Conservation (phyloP, 2,113 vertebrate species). For the Thamnophis sirtalis region DNA sequence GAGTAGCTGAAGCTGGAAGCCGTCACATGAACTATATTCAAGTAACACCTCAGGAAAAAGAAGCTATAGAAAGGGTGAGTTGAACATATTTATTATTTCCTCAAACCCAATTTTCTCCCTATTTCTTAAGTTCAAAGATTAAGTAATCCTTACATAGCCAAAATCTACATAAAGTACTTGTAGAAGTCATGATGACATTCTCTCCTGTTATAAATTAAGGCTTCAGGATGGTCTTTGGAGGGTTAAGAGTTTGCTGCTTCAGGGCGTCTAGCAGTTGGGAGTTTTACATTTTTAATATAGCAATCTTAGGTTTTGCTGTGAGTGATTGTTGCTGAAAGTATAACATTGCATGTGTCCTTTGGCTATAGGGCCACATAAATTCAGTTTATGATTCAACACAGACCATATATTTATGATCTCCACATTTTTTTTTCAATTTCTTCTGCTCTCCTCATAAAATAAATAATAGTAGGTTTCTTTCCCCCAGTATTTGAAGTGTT, state of each 20-base stretch:
- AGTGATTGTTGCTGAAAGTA: background rate
- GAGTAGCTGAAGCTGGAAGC: slow-evolving; percentile 73
- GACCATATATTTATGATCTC: background rate
- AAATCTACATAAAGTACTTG: background rate
- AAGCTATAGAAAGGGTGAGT: slow-evolving; percentile 95
- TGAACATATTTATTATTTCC: background rate
- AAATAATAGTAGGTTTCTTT: background rate
- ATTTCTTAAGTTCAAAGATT: background rate
- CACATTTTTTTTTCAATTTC: background rate
- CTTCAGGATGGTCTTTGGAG: background rate
- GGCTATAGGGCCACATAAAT: background rate
- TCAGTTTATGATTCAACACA: background rate
- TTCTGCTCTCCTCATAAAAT: background rate
- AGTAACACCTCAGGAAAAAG: slow-evolving; percentile 97
- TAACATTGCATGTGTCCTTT: background rate
- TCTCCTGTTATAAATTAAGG: background rate
- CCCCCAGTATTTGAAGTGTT: background rate
- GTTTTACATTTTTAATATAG: background rate
- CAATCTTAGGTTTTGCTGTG: background rate
- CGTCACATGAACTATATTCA: slow-evolving; percentile 93
- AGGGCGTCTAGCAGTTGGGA: background rate
- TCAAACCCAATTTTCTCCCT: background rate
- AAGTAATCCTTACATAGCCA: background rate
- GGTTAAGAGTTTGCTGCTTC: background rate
- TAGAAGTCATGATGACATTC: background rate